Percentiles rank a stretch among this genome's conserved stretches.
phyloP scores from a whole-genome alignment of 2,113 vertebrate species.

The Myxocyprinus asiaticus region DNA sequence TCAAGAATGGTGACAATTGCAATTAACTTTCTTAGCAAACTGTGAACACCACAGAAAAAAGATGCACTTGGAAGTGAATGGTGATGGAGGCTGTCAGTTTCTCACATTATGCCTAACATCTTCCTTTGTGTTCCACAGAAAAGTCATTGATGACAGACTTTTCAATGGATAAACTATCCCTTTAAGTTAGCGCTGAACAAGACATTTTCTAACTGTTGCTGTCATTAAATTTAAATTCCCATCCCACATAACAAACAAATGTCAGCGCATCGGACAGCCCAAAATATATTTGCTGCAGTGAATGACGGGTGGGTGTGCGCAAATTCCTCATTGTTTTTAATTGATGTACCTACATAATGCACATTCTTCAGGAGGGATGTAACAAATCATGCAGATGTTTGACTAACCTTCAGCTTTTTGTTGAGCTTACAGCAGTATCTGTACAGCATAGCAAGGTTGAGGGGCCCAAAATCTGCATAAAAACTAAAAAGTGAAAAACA shows the following conservation, averaged over 20 bases:
- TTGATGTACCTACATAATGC: conserved; percentile 52
- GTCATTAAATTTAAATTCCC: conserved; percentile 4
- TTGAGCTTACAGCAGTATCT: conserved; percentile 97
- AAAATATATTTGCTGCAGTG: conserved; percentile 13
- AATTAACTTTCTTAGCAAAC: conserved; percentile 1
- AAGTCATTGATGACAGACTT: no score
- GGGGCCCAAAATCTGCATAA: conserved; percentile 96
- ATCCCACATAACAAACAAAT: conserved; percentile 8
- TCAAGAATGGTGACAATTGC: background rate
- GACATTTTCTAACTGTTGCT: background rate
- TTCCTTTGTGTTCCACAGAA: no score
- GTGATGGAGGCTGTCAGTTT: no score
- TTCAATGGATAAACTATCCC: no score
- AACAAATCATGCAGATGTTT: conserved; percentile 27
- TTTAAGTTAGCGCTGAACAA: background rate
- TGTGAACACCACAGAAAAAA: no score
- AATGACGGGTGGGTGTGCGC: background rate
- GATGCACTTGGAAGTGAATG: background rate
- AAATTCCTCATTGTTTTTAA: conserved; percentile 30
- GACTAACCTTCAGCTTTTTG: conserved; percentile 96
- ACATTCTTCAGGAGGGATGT: conserved; percentile 56
- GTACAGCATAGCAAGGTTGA: conserved; percentile 93
- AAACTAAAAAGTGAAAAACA: conserved; percentile 71
- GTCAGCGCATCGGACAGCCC: conserved; percentile 23
- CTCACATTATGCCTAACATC: no score